Conservation (phyloP, 2,797 vertebrate genomes). For the Sebastes hubbsi region DNA sequence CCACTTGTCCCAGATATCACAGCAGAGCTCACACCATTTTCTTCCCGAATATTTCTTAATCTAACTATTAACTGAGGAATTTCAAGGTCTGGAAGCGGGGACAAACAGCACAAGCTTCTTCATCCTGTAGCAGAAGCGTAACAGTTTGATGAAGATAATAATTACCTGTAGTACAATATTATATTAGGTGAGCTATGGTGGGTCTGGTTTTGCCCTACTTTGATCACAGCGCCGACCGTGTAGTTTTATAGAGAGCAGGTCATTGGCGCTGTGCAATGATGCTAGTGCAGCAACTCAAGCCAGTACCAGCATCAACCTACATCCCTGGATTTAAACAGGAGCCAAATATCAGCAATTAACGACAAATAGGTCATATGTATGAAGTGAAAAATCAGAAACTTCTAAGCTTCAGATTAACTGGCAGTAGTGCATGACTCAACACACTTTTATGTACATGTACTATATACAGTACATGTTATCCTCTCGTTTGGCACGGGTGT, state of each 20-base stretch:
- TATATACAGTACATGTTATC: background rate
- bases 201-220: slow-evolving; percentile 21
- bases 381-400: background rate
- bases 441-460: background rate
- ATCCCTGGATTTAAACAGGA: slow-evolving; percentile 12
- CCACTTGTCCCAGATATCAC: background rate
- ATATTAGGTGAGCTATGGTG: background rate
- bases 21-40: background rate
- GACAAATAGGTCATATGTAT: background rate
- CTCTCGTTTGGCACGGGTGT: slow-evolving; percentile 32
- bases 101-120: background rate
- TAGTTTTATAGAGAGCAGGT: slow-evolving; percentile 2
- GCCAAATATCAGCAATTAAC: background rate
- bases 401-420: background rate
- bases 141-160: background rate
- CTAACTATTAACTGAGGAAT: background rate
- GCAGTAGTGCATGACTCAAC: background rate
- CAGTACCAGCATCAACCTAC: background rate
- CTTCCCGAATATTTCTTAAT: background rate
- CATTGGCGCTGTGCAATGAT: background rate
- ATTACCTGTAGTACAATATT: background rate
- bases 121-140: background rate
- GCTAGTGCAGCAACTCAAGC: background rate
- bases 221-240: background rate
- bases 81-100: background rate